Base-by-base conservation (phyloP, 2,888 invertebrate species). In the Carterocephalus palaemon region DNA sequence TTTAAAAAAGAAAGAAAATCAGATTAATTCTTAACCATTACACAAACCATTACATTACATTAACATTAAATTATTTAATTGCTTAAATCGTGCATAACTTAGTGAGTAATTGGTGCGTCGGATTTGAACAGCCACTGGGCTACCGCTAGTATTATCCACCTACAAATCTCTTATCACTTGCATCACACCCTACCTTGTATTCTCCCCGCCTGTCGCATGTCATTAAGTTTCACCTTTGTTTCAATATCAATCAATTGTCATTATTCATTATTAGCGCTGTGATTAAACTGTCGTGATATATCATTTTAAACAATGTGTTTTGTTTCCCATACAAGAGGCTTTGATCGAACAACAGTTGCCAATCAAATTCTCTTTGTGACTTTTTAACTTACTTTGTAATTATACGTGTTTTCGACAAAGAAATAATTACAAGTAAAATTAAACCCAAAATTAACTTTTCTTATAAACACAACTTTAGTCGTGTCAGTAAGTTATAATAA, bases 221-320 rank as follows among this genome's bases (percentile, higher is more conserved):
- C 66, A 72, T 74, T 74, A 70, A 68, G 65, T 70, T 69, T 68
- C 64, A 66, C 65, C 64, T 74, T 66, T 65, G 63, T 59, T 49
- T 55, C 58, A 59, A 62, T 60, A 65, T 61, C 58, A 60, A 67
- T 70, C 65, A 56, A 43, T 36, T 23, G 47, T 45, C 46, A 47
- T 37, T 45, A 39, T 37, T 54, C 51, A 49, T 59, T 53, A 57
- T 53, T 54, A 56, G 36, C 48, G 26, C 31, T 33, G 37, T 42
- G 41, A 49, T 47, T 48, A 42, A 48, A 46, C 42, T 46, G 42
- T 28, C 47, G 40, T 45, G 42, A 50, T 49, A 41, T 45, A 49
- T 43, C 28, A 36, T 36, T 43, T 29, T 20, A 16, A 39, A 9
- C 16, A 31, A 43, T 22, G 22, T 36, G 48, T 42, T 39, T 46